Percentiles rank a stretch among this genome's conserved stretches.
phyloP scores from a whole-genome alignment of 2,888 invertebrate species.

The Ischnus inquisitorius region DNA sequence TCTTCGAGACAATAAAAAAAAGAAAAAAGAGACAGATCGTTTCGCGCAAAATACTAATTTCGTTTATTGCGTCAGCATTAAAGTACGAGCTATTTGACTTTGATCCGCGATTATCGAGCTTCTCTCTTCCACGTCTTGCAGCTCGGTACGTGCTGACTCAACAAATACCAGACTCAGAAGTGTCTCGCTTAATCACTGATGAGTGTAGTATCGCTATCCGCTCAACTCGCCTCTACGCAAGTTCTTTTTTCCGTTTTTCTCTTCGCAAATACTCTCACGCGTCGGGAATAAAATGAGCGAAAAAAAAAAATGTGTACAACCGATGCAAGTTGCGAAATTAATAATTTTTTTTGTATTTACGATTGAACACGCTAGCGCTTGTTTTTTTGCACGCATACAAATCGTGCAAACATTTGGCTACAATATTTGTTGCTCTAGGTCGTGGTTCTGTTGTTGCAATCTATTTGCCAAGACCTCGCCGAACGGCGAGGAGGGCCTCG shows the following conservation, averaged over 20 bases:
- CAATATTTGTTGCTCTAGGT: neutral
- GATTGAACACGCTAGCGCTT: neutral
- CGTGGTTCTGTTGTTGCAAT: neutral
- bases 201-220: neutral
- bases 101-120: constrained; percentile 58
- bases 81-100: constrained; percentile 52
- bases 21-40: neutral
- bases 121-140: neutral
- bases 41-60: neutral
- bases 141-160: neutral
- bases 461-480: neutral
- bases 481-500: neutral
- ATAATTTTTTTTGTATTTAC: too few relatives aligned
- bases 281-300: too few relatives aligned
- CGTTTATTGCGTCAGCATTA: constrained; percentile 7
- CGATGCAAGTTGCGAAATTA: too few relatives aligned
- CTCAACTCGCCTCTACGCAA: neutral
- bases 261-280: too few relatives aligned
- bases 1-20: neutral
- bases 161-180: neutral
- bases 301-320: too few relatives aligned
- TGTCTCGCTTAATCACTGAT: neutral
- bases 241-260: too few relatives aligned
- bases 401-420: neutral
- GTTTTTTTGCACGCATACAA: neutral